Percentiles rank a stretch among this genome's conserved stretches.
These are phyloP conservation scores for Alethe castanea DNA, from an alignment of 2,113 vertebrate genomes.

Conservation along the genomic window DNA sequence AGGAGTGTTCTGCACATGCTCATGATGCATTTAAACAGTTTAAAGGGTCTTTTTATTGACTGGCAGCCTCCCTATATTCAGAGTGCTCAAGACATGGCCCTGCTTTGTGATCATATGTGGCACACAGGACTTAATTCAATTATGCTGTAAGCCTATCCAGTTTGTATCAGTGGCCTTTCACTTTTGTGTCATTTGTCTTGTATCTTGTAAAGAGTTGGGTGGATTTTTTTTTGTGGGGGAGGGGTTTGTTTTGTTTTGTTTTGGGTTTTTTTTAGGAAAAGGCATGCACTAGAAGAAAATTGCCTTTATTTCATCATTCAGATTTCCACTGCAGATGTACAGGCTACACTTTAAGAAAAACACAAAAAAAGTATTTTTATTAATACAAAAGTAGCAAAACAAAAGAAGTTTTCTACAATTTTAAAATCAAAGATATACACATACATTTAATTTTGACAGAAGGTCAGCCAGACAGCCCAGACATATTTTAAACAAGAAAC, in stretches of 20 bases:
- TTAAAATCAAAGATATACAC: not conserved
- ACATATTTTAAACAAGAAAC: not conserved
- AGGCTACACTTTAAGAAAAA: not conserved
- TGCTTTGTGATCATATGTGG: constrained; percentile 79
- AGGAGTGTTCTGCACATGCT: constrained; percentile 74
- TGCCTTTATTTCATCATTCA: constrained; percentile 68
- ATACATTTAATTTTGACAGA: not conserved
- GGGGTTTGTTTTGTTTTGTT: constrained; percentile 2
- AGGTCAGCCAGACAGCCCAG: not conserved
- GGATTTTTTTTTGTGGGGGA: not conserved
- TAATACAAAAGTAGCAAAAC: constrained; percentile 7
- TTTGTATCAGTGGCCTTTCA: constrained; percentile 82
- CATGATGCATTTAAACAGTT: constrained; percentile 90
- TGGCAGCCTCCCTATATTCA: constrained; percentile 76
- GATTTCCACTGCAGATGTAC: constrained; percentile 71
- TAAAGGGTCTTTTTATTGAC: constrained; percentile 82
- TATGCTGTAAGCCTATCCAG: constrained; percentile 82
- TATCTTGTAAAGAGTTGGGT: constrained; percentile 67
- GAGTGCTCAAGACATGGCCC: constrained; percentile 69
- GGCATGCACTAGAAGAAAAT: constrained; percentile 52
- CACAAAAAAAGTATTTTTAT: constrained; percentile 23
- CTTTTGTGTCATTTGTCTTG: constrained; percentile 81
- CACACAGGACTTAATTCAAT: constrained; percentile 83
- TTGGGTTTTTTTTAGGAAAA: constrained; percentile 43
- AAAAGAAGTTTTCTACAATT: not conserved